These are phyloP conservation scores for Ridgeia piscesae DNA, from an alignment of 1,140 invertebrate genomes.

Conservation along the genomic window DNA sequence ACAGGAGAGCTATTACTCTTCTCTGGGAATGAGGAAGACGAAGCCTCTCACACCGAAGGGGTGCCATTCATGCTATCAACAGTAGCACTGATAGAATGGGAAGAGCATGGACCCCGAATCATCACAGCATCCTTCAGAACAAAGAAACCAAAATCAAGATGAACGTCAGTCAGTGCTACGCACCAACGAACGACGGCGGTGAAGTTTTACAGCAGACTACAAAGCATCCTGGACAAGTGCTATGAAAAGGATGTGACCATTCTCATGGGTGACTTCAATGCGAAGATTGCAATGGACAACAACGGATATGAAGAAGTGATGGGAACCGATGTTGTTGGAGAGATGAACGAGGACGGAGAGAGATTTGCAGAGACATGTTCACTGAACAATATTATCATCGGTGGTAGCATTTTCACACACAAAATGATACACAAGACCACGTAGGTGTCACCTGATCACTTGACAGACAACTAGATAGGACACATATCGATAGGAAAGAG, in stretches of 20 bases:
- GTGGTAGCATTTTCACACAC: too few relatives aligned
- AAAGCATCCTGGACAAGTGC: background rate
- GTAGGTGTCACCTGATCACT: constrained; percentile 7
- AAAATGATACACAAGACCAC: background rate
- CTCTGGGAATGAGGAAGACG: background rate
- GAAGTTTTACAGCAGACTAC: too few relatives aligned
- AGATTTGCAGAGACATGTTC: constrained; percentile 29
- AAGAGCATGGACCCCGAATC: constrained; percentile 14
- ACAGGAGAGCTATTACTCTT: too few relatives aligned
- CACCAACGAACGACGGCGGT: too few relatives aligned
- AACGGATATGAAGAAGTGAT: constrained; percentile 21
- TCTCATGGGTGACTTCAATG: too few relatives aligned
- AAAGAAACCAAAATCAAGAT: background rate
- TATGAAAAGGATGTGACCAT: too few relatives aligned
- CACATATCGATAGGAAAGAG: too few relatives aligned
- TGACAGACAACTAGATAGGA: too few relatives aligned
- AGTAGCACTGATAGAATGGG: constrained; percentile 25
- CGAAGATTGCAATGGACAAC: too few relatives aligned
- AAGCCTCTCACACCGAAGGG: too few relatives aligned
- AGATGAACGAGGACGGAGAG: constrained; percentile 21
- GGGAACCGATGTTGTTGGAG: constrained; percentile 28
- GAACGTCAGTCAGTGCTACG: too few relatives aligned
- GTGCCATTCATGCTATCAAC: background rate
- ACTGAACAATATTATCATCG: background rate
- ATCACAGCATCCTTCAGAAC: constrained; percentile 24